Base-by-base conservation (phyloP, 2,797 vertebrate genomes). In the Potorous gilbertii region DNA sequence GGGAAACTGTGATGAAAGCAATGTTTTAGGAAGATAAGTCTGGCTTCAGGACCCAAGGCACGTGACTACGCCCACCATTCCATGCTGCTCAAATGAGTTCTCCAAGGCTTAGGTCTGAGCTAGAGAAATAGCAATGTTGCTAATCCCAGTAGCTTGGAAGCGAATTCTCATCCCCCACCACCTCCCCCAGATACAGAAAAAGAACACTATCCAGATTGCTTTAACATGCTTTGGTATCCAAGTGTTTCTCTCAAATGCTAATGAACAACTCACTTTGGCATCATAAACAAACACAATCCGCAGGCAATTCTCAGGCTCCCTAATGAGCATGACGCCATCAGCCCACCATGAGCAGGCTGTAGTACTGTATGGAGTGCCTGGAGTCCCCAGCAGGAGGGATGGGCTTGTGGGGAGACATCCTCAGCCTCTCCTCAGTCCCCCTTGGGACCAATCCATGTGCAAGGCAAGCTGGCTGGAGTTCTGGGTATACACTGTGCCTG, bases 241-340 rank as follows among this genome's bases (percentile, higher is more conserved):
- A 55, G 90, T 90, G 54, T 54, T 90, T 90, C 90, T 90, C 90
- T 90, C 50, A 90, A 90, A 90, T 90, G 90, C 90, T 90, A 55
- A 90, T 90, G 90, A 90, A 90, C 54, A 90, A 90, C 34, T 55
- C 90, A 90, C 90, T 90, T 90, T 90, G 90, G 90, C 90, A 90
- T 90, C 74, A 87, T 27, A 87, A 87, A 87, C 74, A 87, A 87
- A 87, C 74, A 87, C 74, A 50, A 87, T 87, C 74, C 74, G 21
- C 74, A 87, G 74, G 74, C 74, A 87, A 50, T 87, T 87, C 74
- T 46, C 74, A 87, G 74, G 74, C 74, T 87, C 74, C 74, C 74
- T 87, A 87, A 87, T 87, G 74, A 87, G 74, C 74, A 27, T 50
- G 74, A 87, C 74, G 74, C 40, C 74, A 50, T 40, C 74, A 1